phyloP scores from a whole-genome alignment of 2,888 invertebrate species.

The Callimorpha dominula region DNA sequence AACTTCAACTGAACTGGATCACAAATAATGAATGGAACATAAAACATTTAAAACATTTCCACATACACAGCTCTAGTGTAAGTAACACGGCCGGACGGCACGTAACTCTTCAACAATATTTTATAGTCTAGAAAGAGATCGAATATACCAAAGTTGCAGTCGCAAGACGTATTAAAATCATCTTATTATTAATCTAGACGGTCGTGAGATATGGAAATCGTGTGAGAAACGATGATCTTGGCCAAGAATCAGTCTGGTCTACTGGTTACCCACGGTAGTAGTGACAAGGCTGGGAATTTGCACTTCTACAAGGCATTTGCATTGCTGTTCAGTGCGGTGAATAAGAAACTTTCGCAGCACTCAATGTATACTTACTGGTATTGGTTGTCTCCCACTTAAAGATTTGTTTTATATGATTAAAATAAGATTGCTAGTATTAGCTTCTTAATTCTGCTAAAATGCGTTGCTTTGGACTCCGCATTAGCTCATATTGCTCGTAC shows the following conservation, averaged over 20 bases:
- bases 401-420: neutral
- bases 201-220: conserved; percentile 8
- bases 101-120: neutral
- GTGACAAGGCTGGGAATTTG: neutral
- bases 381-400: neutral
- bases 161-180: conserved; percentile 14
- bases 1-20: conserved; percentile 6
- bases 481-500: too few relatives aligned
- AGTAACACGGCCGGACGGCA: conserved; percentile 9
- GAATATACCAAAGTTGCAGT: conserved; percentile 8
- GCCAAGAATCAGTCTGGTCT: conserved; percentile 13
- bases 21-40: conserved; percentile 5
- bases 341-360: neutral
- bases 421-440: too few relatives aligned
- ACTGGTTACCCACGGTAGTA: conserved; percentile 6
- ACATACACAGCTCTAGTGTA: conserved; percentile 9
- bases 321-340: neutral
- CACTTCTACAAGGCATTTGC: neutral
- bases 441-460: too few relatives aligned
- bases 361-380: neutral
- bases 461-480: too few relatives aligned
- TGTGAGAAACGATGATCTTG: conserved; percentile 9
- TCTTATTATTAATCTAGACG: conserved; percentile 18
- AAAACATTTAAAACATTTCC: conserved; percentile 2
- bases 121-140: neutral